These are phyloP conservation scores for Dicrostonyx torquatus DNA, from an alignment of 2,797 vertebrate species.

Conservation along the genomic window DNA sequence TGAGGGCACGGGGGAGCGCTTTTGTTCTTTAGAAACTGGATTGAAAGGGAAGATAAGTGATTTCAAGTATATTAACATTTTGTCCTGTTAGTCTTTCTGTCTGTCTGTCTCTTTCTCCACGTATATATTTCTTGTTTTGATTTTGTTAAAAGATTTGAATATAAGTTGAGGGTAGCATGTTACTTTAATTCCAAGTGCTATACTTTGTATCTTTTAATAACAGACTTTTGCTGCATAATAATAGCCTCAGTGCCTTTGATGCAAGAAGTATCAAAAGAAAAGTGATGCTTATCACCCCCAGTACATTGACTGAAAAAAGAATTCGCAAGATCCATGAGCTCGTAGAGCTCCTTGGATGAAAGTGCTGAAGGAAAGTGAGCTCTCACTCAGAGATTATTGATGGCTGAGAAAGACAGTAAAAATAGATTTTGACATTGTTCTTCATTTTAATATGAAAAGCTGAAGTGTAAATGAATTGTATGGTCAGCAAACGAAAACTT, in stretches of 20 bases:
- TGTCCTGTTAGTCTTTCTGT: neutral
- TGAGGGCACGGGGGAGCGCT: neutral
- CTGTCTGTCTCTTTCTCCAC: neutral
- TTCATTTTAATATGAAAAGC: neutral
- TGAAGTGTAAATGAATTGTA: neutral
- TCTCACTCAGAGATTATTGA: neutral
- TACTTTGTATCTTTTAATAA: neutral
- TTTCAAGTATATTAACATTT: neutral
- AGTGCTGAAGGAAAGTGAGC: neutral
- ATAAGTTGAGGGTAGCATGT: neutral
- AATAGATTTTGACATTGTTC: neutral
- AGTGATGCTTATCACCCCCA: neutral
- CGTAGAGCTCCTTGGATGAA: neutral
- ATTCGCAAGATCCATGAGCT: fast-evolving
- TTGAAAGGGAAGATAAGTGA: neutral
- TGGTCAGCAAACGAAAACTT: neutral
- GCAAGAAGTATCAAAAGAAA: neutral
- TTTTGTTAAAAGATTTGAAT: neutral
- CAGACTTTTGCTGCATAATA: neutral
- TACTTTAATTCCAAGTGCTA: neutral
- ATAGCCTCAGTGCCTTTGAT: slow-evolving; percentile 21
- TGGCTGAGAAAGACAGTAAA: neutral
- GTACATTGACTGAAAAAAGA: neutral
- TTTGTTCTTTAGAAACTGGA: neutral
- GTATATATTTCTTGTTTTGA: neutral